These are phyloP conservation scores for Okapia johnstoni DNA, from an alignment of 2,113 vertebrate species.

Conservation along the genomic window DNA sequence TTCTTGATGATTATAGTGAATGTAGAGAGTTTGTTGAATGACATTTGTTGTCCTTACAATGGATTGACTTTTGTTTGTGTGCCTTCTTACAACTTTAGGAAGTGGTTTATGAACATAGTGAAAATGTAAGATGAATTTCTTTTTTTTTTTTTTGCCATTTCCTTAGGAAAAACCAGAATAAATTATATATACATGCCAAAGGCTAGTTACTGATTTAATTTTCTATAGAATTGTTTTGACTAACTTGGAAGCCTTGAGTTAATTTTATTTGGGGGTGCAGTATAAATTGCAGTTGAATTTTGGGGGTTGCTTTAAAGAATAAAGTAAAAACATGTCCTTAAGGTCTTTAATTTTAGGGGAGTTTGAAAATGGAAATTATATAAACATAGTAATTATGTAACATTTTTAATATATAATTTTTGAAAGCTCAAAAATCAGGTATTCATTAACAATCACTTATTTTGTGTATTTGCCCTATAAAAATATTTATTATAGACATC, in stretches of 20 bases:
- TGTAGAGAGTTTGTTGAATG: not conserved
- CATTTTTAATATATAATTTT: not conserved
- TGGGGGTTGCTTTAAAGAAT: slow-evolving; percentile 25
- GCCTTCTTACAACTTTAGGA: not conserved
- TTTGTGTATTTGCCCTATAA: not conserved
- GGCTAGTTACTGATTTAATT: not conserved
- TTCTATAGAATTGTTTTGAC: slow-evolving; percentile 5
- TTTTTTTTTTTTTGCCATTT: not conserved
- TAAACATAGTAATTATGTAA: not conserved
- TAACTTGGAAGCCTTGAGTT: slow-evolving; percentile 31
- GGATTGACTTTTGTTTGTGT: not conserved
- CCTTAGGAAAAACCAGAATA: not conserved
- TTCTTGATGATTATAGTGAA: not conserved
- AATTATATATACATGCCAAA: not conserved
- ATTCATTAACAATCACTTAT: not conserved
- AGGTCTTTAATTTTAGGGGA: not conserved
- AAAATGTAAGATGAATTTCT: not conserved
- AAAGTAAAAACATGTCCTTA: not conserved
- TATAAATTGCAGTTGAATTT: slow-evolving; percentile 6
- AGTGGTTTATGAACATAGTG: not conserved
- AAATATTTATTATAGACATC: not conserved
- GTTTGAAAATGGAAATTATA: slow-evolving; percentile 20
- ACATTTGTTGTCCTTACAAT: not conserved
- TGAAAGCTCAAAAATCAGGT: not conserved
- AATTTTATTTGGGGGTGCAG: not conserved